These are phyloP conservation scores for Rhinichthys klamathensis DNA, from an alignment of 2,113 vertebrate species.

Conservation along the genomic window DNA sequence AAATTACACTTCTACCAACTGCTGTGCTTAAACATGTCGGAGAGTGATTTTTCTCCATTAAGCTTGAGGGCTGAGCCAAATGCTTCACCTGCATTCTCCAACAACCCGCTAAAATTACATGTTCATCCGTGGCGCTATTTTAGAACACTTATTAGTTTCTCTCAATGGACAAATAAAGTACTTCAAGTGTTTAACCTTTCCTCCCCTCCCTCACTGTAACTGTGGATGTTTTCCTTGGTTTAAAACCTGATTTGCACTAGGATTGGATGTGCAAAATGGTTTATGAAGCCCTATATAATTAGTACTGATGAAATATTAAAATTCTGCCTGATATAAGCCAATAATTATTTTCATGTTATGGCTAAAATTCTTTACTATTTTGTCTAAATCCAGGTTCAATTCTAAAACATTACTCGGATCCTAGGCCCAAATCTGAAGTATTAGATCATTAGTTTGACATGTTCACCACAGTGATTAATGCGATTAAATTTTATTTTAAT, in stretches of 20 bases:
- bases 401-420: no score
- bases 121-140: constrained; percentile 48
- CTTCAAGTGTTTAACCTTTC: constrained; percentile 44
- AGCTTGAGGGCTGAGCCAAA: constrained; percentile 15
- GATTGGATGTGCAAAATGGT: not conserved
- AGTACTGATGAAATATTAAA: not conserved
- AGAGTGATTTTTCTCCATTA: constrained; percentile 37
- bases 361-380: no score
- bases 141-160: constrained; percentile 40
- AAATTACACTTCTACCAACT: constrained; percentile 38
- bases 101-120: constrained; percentile 45
- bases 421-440: no score
- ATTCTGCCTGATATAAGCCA: no score
- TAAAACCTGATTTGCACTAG: not conserved
- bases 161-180: constrained; percentile 40
- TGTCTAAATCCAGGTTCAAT: no score
- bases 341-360: no score
- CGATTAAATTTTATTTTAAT: no score
- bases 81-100: constrained; percentile 12
- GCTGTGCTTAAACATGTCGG: constrained; percentile 32
- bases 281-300: not conserved
- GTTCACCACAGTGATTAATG: no score
- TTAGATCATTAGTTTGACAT: no score
- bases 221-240: not conserved
- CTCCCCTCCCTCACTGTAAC: not conserved